Percentiles rank a stretch among this genome's conserved stretches.
Conservation (phyloP, 2,888 invertebrate genomes). For the Seira ritae region DNA sequence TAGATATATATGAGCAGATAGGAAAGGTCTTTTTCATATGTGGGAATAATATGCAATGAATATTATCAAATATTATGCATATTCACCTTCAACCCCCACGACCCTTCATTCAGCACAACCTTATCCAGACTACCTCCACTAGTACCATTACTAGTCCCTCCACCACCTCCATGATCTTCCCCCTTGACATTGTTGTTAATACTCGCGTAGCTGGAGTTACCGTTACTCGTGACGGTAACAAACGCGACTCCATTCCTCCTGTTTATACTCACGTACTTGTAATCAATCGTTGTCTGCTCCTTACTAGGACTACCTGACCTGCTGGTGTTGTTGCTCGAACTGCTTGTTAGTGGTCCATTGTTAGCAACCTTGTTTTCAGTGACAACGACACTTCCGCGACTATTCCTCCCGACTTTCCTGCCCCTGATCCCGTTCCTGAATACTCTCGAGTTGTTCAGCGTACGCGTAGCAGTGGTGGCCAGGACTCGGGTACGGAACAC, state of each 20-base stretch:
- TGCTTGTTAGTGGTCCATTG: neutral
- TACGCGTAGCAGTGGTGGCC: no score
- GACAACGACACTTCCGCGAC: neutral
- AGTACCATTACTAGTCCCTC: neutral
- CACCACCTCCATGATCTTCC: neutral
- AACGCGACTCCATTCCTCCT: slow-evolving; percentile 17
- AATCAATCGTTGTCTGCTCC: neutral
- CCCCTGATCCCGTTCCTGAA: slow-evolving; percentile 14
- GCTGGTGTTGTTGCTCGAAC: neutral
- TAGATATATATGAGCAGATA: no score
- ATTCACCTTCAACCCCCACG: slow-evolving; percentile 19
- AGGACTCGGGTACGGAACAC: no score
- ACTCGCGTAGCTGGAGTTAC: neutral
- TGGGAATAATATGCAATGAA: no score
- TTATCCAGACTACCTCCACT: slow-evolving; percentile 6
- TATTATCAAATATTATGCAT: neutral
- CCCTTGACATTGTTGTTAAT: neutral
- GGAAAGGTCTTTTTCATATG: no score
- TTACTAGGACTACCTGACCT: neutral
- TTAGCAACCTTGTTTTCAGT: neutral
- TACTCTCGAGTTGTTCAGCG: neutral
- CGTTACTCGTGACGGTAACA: neutral
- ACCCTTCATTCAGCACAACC: neutral
- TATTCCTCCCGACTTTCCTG: neutral
- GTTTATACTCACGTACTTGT: neutral